Base-by-base conservation (phyloP, 2,888 invertebrate genomes). In the Tipula lateralis region DNA sequence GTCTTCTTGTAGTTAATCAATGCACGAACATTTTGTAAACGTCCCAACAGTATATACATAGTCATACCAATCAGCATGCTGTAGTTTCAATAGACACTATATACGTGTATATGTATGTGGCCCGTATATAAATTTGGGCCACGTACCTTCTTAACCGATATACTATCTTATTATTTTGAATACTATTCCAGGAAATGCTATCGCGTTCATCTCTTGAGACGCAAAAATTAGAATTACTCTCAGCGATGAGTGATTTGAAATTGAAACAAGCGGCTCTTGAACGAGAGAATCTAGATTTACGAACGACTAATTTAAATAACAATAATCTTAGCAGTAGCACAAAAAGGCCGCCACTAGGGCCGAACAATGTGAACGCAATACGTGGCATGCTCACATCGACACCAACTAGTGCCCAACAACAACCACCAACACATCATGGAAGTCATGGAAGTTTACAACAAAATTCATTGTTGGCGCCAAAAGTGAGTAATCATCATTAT, bases 211-310 rank as follows among this genome's bases (percentile, higher is more conserved):
- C 97, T 2, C 90, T 98, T 86, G 98, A 99, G 91, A 97, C 97
- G 0, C 97, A 98, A 91, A 98, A 98, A 90, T 91, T 99, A 87
- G 98, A 99, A 90, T 91, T 99, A 86, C 92, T 99, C 91, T 96
- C 97, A 66, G 97, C 98, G 87, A 92, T 99, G 87, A 97, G 98
- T 86, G 97, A 97, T 89, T 92, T 99, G 87, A 96, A 98, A 88
- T 91, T 98, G 86, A 95, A 96, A 87, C 94, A 96, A 86, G 95
- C 96, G 4, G 94, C 95, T 39, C 92, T 97, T 84, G 98, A 99
- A 89, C 93, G 96, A 85, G 98, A 98, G 87, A 95, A 97, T 87
- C 89, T 95, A 84, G 96, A 97, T 87, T 91, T 97, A 84, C 93
- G 95, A 84, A 90, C 88, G 85, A 91, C 88, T 87, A 90, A 89